These are phyloP conservation scores for Montipora foliosa DNA, from an alignment of 64 coral and sea anemone genomes.

Conservation along the genomic window DNA sequence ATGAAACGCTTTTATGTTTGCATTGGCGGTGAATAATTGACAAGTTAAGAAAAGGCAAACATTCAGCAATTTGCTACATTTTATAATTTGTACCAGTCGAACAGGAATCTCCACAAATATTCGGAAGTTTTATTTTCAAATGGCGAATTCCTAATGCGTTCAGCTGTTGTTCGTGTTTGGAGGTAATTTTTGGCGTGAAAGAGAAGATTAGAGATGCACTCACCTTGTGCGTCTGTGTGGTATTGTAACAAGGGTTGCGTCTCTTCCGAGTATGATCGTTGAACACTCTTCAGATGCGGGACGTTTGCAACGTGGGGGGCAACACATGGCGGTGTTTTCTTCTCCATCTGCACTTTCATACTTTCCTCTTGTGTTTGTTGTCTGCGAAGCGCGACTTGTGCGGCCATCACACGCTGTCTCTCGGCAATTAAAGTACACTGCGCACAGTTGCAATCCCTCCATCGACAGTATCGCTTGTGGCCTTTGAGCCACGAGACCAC, in stretches of 20 bases:
- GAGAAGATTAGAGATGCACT: not conserved
- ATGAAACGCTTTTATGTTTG: conserved; percentile 37
- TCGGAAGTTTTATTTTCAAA: not conserved
- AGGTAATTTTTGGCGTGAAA: too few relatives aligned
- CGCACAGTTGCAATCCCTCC: conserved; percentile 96
- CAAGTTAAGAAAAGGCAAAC: conserved; percentile 94
- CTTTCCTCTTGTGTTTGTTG: conserved; percentile 90
- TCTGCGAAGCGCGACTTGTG: conserved; percentile 93
- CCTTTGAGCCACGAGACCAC: conserved; percentile 91
- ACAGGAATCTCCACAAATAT: not conserved
- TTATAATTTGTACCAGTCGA: conserved; percentile 75
- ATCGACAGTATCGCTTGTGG: conserved; percentile 94
- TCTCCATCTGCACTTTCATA: conserved; percentile 28
- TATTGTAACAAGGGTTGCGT: not conserved
- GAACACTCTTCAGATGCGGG: conserved; percentile 18
- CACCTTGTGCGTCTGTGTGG: not conserved
- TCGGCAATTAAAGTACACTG: conserved; percentile 97
- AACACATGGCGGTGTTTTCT: not conserved
- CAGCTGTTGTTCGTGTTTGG: not conserved
- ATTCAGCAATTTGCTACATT: conserved; percentile 98
- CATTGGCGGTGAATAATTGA: conserved; percentile 69
- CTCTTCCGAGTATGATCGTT: not conserved
- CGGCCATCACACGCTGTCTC: conserved; percentile 96
- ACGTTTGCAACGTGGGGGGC: not conserved
- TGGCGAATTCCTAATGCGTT: not conserved